Evolutionary conservation across 2,113 vertebrate genomes (phyloP).

Genomic region (Phyllostomus discolor): DNA sequence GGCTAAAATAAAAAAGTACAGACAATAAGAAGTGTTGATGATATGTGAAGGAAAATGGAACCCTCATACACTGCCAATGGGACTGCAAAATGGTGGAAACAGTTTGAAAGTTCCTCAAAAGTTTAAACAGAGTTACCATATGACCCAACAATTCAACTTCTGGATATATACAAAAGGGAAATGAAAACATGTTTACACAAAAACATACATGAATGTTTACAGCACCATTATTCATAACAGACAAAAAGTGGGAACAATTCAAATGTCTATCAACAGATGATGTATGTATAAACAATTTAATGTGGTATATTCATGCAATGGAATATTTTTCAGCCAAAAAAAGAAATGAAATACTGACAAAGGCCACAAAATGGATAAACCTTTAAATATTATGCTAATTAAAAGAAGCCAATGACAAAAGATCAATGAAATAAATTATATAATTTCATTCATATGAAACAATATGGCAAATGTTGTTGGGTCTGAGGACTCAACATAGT

Average conservation of each 20-base stretch:
- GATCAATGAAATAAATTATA: not conserved
- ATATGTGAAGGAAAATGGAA: not conserved
- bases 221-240: not conserved
- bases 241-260: not conserved
- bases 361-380: not conserved
- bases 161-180: not conserved
- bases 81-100: not conserved
- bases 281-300: not conserved
- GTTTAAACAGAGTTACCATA: not conserved
- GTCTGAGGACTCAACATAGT: not conserved
- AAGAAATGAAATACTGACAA: not conserved
- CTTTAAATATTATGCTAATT: not conserved
- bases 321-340: not conserved
- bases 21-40: not conserved
- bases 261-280: not conserved
- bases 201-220: not conserved
- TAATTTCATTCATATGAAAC: not conserved
- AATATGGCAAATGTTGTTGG: not conserved
- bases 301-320: not conserved
- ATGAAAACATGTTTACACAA: not conserved
- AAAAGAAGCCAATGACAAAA: slow-evolving; percentile 2
- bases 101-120: not conserved
- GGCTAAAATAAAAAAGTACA: not conserved
- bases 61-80: not conserved
- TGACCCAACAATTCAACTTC: not conserved